Percentiles rank a stretch among this genome's conserved stretches.
Conservation (phyloP, 2,113 vertebrate genomes). For the Lophochroa leadbeateri region DNA sequence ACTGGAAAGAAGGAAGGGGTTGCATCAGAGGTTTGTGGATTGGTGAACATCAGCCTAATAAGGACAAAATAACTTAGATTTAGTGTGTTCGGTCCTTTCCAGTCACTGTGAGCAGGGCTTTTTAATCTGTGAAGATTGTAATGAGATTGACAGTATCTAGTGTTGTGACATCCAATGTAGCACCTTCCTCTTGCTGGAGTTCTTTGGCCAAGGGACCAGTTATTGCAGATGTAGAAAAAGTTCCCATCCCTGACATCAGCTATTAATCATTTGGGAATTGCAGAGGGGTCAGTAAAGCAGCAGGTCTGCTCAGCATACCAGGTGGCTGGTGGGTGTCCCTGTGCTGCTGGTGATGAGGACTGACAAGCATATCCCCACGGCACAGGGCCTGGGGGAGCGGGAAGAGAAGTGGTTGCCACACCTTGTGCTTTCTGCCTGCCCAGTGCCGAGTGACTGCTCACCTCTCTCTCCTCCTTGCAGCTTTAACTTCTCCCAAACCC, state of each 20-base stretch:
- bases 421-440: neutral
- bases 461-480: constrained; percentile 76
- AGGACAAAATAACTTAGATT: neutral
- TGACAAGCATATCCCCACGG: too few relatives aligned
- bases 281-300: neutral
- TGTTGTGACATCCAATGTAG: rapidly evolving
- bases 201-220: neutral
- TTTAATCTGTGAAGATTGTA: neutral
- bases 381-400: too few relatives aligned
- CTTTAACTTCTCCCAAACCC: constrained; percentile 99
- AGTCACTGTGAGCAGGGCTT: neutral
- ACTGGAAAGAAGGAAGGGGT: neutral
- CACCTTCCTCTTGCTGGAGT: neutral
- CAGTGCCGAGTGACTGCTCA: neutral
- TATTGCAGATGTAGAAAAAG: neutral
- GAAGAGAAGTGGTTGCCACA: too few relatives aligned
- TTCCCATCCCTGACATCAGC: neutral
- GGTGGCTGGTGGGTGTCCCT: rapidly evolving
- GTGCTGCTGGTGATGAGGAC: rapidly evolving
- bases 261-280: neutral
- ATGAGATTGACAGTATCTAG: neutral
- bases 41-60: neutral
- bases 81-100: neutral
- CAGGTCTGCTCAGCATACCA: neutral
- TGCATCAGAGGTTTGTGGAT: neutral